These are phyloP conservation scores for Drosophila pachea DNA, from an alignment of 1,140 invertebrate genomes.

Conservation along the genomic window DNA sequence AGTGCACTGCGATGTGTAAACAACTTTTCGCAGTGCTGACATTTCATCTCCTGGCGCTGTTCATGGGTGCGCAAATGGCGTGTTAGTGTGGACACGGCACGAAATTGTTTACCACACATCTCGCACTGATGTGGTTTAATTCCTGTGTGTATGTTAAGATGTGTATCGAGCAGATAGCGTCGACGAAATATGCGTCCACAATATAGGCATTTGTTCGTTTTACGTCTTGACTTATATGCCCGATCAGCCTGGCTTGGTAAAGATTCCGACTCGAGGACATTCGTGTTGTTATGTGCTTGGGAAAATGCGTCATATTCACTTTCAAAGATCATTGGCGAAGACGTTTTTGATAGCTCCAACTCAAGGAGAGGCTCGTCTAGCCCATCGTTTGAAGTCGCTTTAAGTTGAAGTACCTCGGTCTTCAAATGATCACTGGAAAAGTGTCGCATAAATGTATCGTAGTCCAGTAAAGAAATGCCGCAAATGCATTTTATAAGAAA, in stretches of 20 bases:
- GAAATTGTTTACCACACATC: constrained; percentile 80
- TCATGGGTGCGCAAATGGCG: constrained; percentile 48
- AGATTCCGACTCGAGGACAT: neutral
- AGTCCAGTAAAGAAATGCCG: constrained; percentile 16
- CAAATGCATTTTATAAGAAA: constrained; percentile 44
- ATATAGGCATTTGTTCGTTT: constrained; percentile 38
- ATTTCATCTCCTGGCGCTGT: constrained; percentile 25
- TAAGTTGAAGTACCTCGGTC: neutral
- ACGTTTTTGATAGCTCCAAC: neutral
- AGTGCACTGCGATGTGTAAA: constrained; percentile 44
- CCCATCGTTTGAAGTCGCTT: neutral
- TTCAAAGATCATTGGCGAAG: neutral
- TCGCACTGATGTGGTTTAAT: constrained; percentile 83
- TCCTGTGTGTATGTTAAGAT: constrained; percentile 82
- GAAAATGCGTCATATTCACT: constrained; percentile 8
- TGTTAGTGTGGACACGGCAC: constrained; percentile 43
- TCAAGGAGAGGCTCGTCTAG: constrained; percentile 16
- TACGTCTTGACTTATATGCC: constrained; percentile 34
- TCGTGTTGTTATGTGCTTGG: too few relatives aligned
- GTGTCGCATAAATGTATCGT: constrained; percentile 24
- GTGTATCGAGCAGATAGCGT: constrained; percentile 66
- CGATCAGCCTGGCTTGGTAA: constrained; percentile 7
- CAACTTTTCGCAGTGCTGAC: constrained; percentile 38
- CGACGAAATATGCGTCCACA: constrained; percentile 49
- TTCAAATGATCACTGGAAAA: constrained; percentile 26